Base-by-base conservation (phyloP, 2,888 invertebrate genomes). In the Xestoiulus laeticollis region DNA sequence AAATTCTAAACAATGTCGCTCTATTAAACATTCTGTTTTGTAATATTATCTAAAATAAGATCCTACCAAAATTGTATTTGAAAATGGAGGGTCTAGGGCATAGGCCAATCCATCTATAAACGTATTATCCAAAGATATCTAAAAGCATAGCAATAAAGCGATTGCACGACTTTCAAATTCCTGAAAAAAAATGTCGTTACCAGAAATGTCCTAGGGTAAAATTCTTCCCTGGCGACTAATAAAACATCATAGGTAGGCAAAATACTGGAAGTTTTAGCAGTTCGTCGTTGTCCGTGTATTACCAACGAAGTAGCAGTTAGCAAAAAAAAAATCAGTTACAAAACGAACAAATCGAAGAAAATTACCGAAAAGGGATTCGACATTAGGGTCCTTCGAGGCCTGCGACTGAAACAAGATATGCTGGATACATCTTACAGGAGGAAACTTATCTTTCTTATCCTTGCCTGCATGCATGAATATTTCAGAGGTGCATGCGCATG, bases 291-390 rank as follows among this genome's bases (percentile, higher is more conserved):
- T 12, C 30, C 78, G 16, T 78, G 78, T 30, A 32, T 26, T 78
- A 78, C 78, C 4, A 68, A 26, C 0, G 30, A 30, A 78, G 30
- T 32, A 78, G 78, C 30, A 12, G 78, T 78, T 78, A 78, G 78
- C 78, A 16, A 78, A 78, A 78, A 78, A 78, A 78, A 78, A 78
- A 78, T 78, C 78, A 78, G 78, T 78, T 78, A 78, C 78, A 26
- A 78, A 30, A 78, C 30, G 30, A 78, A 32, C 78, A 78, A 78
- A 78, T 78, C 78, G 78, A 78, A 78, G 78, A 30, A 30, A 78
- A 78, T 78, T 32, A 78, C 30, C 78, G 30, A 78, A 78, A 78
- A 78, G 78, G 78, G 78, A 78, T 12, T 32, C 78, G 16, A 32
- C 78, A 78, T 78, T 30, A 26, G 78, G 78, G 78, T 78, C 78